Conservation (phyloP, 23 tunicate genomes). For the Trididemnum nubilum region DNA sequence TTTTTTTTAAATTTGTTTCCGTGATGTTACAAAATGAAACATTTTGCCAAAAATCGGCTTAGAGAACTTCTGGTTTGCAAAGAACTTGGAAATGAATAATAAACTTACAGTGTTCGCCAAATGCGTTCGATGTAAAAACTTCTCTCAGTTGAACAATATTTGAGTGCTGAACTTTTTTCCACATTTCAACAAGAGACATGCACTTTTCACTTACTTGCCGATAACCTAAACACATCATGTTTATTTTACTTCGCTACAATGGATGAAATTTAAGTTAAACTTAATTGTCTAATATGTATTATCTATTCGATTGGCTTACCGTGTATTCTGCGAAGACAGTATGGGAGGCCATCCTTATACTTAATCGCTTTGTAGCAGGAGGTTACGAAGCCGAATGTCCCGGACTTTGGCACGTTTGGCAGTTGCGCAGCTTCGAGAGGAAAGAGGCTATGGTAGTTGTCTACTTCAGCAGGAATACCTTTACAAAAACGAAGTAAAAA, state of each 20-base stretch:
- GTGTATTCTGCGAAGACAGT: constrained; percentile 89
- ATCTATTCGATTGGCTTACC: too few relatives aligned
- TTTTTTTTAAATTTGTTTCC: too few relatives aligned
- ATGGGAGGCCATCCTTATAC: constrained; percentile 87
- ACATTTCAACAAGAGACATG: constrained; percentile 90
- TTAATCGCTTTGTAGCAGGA: constrained; percentile 91
- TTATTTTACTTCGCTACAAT: background rate
- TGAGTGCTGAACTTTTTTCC: constrained; percentile 88
- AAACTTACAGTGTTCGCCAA: constrained; percentile 95
- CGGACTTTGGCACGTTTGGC: constrained; percentile 62
- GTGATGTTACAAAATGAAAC: too few relatives aligned
- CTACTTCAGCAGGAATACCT: constrained; percentile 93
- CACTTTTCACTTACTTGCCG: constrained; percentile 85
- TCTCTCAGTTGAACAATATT: constrained; percentile 85
- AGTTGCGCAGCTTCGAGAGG: constrained; percentile 69
- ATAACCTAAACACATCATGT: constrained; percentile 68
- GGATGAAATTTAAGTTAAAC: background rate
- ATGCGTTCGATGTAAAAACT: constrained; percentile 91
- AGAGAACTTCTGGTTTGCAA: too few relatives aligned
- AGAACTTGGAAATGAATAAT: too few relatives aligned
- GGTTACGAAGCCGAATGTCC: constrained; percentile 76
- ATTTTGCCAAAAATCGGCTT: too few relatives aligned
- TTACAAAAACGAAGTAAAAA: too few relatives aligned
- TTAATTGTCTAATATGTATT: background rate
- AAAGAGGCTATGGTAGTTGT: constrained; percentile 88